A percentile compares a stretch with the other conserved stretches of the same genome.
Conservation (phyloP, 2,113 vertebrate genomes). For the Pleuronectes platessa region DNA sequence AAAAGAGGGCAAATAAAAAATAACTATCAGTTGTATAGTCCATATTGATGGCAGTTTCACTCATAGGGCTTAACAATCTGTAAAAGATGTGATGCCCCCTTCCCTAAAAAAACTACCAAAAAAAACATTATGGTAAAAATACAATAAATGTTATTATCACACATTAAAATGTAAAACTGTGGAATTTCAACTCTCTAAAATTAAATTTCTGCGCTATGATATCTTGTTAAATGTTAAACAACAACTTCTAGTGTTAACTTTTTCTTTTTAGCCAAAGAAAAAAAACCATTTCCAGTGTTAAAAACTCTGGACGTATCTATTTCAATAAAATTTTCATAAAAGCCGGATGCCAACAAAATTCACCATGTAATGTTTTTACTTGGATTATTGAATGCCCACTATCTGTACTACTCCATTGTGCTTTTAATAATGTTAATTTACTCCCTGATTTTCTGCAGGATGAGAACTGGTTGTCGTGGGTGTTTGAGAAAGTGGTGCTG, state of each 20-base stretch:
- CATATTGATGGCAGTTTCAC: too few relatives aligned
- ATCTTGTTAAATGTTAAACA: too few relatives aligned
- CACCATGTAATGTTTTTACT: not conserved
- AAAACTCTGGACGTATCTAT: not conserved
- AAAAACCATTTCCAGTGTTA: not conserved
- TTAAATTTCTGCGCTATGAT: too few relatives aligned
- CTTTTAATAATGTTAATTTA: not conserved
- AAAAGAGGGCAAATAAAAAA: too few relatives aligned
- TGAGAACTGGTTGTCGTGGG: slow-evolving; percentile 98
- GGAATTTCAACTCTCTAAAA: too few relatives aligned
- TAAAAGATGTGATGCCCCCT: too few relatives aligned
- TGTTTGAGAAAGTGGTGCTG: slow-evolving; percentile 97
- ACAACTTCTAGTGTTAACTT: not conserved
- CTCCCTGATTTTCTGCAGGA: slow-evolving; percentile 79
- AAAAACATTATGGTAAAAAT: too few relatives aligned
- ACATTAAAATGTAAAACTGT: too few relatives aligned
- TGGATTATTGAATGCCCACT: not conserved
- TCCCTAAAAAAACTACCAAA: too few relatives aligned
- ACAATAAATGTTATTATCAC: too few relatives aligned
- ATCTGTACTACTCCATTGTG: not conserved
- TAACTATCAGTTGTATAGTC: too few relatives aligned
- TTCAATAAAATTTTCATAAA: not conserved
- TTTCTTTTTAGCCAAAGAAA: not conserved
- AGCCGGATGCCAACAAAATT: not conserved
- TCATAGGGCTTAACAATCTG: too few relatives aligned